Conservation (phyloP, 2,888 invertebrate species). For the Hypomecis atomaria region DNA sequence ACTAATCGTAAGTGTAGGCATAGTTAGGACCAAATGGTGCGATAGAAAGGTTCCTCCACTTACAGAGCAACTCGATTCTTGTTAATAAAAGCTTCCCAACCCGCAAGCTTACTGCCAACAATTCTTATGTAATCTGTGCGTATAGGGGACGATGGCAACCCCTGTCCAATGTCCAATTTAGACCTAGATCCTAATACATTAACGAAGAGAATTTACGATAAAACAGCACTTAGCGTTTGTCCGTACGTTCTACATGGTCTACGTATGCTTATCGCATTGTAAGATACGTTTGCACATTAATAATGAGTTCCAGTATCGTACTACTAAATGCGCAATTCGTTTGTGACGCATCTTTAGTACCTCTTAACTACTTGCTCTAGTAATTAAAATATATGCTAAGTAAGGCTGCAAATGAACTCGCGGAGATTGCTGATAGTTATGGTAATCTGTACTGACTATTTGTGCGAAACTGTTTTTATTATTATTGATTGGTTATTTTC, state of each 20-base stretch:
- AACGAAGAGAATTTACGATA: conserved; percentile 22
- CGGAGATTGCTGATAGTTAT: background rate
- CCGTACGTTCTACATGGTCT: conserved; percentile 14
- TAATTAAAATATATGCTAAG: background rate
- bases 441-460: no score
- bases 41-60: conserved; percentile 23
- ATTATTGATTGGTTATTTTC: no score
- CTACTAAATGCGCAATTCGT: conserved; percentile 26
- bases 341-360: conserved; percentile 16
- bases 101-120: conserved; percentile 12
- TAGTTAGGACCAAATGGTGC: conserved; percentile 27
- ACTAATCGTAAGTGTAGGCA: background rate
- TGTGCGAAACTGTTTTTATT: no score
- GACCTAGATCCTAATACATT: conserved; percentile 5
- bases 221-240: conserved; percentile 4
- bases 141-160: conserved; percentile 9
- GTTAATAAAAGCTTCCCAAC: conserved; percentile 23
- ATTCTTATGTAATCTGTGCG: conserved; percentile 29
- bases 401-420: background rate
- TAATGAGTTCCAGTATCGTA: conserved; percentile 22
- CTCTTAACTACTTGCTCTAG: background rate
- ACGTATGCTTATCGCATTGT: conserved; percentile 21
- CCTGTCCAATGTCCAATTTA: conserved; percentile 29
- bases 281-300: conserved; percentile 25
- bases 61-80: conserved; percentile 9